These are phyloP conservation scores for Atherix ibis DNA, from an alignment of 2,888 invertebrate species.

Conservation along the genomic window DNA sequence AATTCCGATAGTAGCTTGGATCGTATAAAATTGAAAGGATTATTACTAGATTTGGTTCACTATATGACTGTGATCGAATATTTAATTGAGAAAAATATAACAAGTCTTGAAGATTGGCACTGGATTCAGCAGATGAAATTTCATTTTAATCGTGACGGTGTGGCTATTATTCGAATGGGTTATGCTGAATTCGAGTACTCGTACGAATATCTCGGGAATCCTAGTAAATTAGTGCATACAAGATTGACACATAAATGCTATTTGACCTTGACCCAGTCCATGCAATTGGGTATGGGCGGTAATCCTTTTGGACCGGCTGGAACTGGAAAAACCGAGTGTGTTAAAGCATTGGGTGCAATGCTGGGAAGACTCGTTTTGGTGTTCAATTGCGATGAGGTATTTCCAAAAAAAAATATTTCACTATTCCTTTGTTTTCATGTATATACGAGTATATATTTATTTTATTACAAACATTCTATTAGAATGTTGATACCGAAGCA, in stretches of 20 bases:
- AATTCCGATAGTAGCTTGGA: constrained; percentile 40
- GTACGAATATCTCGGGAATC: constrained; percentile 96
- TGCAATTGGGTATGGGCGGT: constrained; percentile 91
- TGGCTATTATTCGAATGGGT: constrained; percentile 67
- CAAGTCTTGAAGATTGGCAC: constrained; percentile 60
- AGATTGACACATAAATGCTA: constrained; percentile 95
- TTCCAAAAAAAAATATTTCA: too few species aligned
- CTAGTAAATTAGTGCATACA: constrained; percentile 87
- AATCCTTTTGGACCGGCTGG: constrained; percentile 99
- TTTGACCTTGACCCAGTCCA: constrained; percentile 89
- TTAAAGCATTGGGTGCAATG: constrained; percentile 82
- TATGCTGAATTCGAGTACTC: constrained; percentile 90
- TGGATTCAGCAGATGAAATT: constrained; percentile 92
- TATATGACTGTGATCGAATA: constrained; percentile 68
- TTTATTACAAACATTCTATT: constrained; percentile 8
- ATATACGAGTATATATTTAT: too few species aligned
- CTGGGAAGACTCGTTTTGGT: constrained; percentile 88
- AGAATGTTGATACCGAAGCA: constrained; percentile 88
- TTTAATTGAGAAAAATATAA: constrained; percentile 53
- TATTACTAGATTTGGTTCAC: constrained; percentile 88
- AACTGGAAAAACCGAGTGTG: constrained; percentile 97
- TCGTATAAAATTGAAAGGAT: constrained; percentile 75
- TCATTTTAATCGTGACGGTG: constrained; percentile 44
- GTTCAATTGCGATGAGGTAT: constrained; percentile 92
- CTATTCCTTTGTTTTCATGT: too few species aligned